Evolutionary conservation across 1,140 invertebrate species (phyloP).

Genomic region (Drosophila aff.): DNA sequence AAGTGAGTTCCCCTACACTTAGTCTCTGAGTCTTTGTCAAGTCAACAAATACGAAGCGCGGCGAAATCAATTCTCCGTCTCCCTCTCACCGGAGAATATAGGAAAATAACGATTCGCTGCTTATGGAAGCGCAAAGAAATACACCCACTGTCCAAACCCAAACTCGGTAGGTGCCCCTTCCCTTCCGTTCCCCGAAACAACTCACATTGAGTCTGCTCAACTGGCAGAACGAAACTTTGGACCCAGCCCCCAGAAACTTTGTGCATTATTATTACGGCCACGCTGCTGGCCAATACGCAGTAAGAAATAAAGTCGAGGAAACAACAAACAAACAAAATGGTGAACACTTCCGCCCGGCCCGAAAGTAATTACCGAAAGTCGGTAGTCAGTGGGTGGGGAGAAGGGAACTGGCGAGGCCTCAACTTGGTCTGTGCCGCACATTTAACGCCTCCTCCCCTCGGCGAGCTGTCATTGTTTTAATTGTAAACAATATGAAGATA

Average conservation of each 20-base stretch:
- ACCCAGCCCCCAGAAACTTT: conserved; percentile 53
- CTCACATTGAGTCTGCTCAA: conserved; percentile 56
- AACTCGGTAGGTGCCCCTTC: not conserved
- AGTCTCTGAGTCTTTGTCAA: conserved; percentile 34
- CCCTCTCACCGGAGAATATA: conserved; percentile 23
- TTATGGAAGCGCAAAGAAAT: conserved; percentile 82
- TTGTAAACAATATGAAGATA: conserved; percentile 74
- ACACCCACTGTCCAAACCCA: conserved; percentile 52
- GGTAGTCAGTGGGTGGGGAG: not conserved
- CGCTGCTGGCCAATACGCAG: conserved; percentile 62
- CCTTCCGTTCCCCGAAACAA: conserved; percentile 14
- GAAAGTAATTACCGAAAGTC: conserved; percentile 57
- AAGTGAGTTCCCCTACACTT: conserved; percentile 33
- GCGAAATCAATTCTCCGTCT: conserved; percentile 64
- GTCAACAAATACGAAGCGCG: conserved; percentile 73
- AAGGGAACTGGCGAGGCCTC: conserved; percentile 1
- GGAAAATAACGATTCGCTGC: conserved; percentile 62
- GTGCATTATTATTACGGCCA: conserved; percentile 51
- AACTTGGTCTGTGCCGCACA: conserved; percentile 66
- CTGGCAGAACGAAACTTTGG: conserved; percentile 67
- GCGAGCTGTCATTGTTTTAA: conserved; percentile 60
- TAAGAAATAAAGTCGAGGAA: conserved; percentile 50
- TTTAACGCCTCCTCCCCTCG: conserved; percentile 51
- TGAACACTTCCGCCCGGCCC: conserved; percentile 47
- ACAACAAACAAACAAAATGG: conserved; percentile 64